Percentiles rank a stretch among this genome's conserved stretches.
phyloP scores from a whole-genome alignment of 2,113 vertebrate genomes.

The Cololabis saira region DNA sequence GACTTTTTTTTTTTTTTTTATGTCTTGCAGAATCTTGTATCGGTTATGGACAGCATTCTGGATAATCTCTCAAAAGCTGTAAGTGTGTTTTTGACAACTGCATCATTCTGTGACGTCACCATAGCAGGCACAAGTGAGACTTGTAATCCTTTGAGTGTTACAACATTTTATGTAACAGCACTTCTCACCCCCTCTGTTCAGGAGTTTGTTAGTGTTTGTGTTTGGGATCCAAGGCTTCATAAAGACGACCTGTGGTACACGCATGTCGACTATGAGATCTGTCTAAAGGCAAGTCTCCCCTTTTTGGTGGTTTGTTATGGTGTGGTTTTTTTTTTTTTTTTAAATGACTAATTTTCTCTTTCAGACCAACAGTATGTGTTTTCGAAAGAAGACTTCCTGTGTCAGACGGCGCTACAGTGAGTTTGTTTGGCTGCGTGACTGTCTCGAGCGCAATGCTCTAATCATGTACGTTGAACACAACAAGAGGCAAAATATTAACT shows the following conservation, averaged over 20 bases:
- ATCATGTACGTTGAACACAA: slow-evolving; percentile 84
- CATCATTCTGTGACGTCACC: neutral
- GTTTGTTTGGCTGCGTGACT: slow-evolving; percentile 94
- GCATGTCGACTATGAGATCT: slow-evolving; percentile 92
- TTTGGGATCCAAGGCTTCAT: slow-evolving; percentile 87
- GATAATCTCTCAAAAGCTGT: slow-evolving; percentile 65
- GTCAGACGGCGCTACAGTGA: slow-evolving; percentile 93
- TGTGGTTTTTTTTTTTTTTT: neutral
- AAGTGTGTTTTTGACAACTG: slow-evolving; percentile 21
- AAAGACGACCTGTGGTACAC: slow-evolving; percentile 90
- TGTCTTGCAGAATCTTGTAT: slow-evolving; percentile 45
- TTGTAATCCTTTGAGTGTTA: no score
- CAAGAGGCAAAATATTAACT: no score
- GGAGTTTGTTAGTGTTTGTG: slow-evolving; percentile 92
- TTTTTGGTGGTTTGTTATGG: no score
- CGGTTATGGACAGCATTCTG: slow-evolving; percentile 66
- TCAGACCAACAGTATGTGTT: slow-evolving; percentile 96
- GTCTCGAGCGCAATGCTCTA: slow-evolving; percentile 89
- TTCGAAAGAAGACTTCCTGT: slow-evolving; percentile 90
- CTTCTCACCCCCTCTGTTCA: slow-evolving; percentile 52
- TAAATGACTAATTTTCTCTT: neutral
- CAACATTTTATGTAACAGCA: no score
- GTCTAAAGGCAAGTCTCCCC: slow-evolving; percentile 88
- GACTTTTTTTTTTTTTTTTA: neutral
- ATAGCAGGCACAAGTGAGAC: neutral